phyloP scores from a whole-genome alignment of 2,888 invertebrate genomes.

The Mycalesis mineus region DNA sequence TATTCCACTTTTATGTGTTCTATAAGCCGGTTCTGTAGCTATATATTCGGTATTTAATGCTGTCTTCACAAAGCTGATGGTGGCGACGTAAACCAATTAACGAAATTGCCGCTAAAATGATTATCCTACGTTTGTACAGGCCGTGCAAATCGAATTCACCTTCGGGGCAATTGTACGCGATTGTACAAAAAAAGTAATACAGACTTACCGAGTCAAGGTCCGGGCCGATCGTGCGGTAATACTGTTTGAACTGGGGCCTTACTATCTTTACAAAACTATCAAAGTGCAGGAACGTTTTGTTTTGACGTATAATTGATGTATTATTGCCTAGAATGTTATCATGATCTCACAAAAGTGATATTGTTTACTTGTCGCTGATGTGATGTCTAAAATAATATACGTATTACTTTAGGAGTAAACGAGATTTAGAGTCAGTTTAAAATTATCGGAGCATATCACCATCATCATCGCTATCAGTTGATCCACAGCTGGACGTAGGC shows the following conservation, averaged over 20 bases:
- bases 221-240: slow-evolving; percentile 23
- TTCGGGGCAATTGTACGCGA: slow-evolving; percentile 37
- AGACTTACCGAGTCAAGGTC: slow-evolving; percentile 19
- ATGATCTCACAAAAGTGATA: too few species aligned
- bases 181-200: slow-evolving; percentile 37
- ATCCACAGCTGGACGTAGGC: too few species aligned
- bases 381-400: too few species aligned
- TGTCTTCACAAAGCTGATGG: neutral
- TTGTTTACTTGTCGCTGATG: too few species aligned
- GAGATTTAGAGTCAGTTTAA: too few species aligned
- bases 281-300: too few species aligned
- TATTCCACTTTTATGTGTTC: neutral
- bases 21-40: neutral
- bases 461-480: too few species aligned
- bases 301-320: too few species aligned
- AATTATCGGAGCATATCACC: too few species aligned
- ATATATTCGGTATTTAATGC: neutral
- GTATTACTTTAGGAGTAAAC: too few species aligned
- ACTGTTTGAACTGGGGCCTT: slow-evolving; percentile 23
- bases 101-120: slow-evolving; percentile 19
- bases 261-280: too few species aligned
- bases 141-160: slow-evolving; percentile 42
- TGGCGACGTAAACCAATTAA: slow-evolving; percentile 26
- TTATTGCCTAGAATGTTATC: too few species aligned
- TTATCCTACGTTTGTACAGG: slow-evolving; percentile 30